Conservation (phyloP, 2,113 vertebrate species). For the Cavia aperea region DNA sequence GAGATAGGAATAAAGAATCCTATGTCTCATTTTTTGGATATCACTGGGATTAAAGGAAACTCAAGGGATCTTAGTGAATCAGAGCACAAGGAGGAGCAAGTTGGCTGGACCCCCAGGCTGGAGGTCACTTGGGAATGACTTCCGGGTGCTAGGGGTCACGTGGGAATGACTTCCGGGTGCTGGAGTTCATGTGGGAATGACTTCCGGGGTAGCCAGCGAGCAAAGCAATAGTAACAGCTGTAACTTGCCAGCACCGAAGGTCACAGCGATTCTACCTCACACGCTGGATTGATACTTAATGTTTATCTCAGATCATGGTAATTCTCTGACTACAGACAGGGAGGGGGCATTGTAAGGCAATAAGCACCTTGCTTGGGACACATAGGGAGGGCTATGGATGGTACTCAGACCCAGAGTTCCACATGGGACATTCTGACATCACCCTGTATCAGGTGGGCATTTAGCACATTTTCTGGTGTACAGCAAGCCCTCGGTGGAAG, state of each 20-base stretch:
- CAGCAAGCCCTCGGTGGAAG: fast-evolving
- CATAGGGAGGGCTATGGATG: fast-evolving
- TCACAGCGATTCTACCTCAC: fast-evolving
- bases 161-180: too few species aligned
- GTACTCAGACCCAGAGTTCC: not conserved
- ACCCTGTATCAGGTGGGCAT: fast-evolving
- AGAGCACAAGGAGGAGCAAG: not conserved
- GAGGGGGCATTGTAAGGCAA: fast-evolving
- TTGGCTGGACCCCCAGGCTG: not conserved
- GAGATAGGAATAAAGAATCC: not conserved
- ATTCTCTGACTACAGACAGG: not conserved
- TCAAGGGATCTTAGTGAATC: not conserved
- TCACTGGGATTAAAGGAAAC: not conserved
- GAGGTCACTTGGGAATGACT: fast-evolving
- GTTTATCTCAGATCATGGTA: not conserved
- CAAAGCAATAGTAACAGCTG: fast-evolving
- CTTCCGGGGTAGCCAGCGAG: too few species aligned
- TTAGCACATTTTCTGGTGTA: fast-evolving
- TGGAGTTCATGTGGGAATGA: fast-evolving
- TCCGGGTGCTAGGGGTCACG: too few species aligned
- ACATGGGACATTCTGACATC: fast-evolving
- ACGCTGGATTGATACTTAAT: fast-evolving
- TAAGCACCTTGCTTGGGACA: fast-evolving
- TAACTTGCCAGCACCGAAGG: fast-evolving
- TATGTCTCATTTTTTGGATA: not conserved